Evolutionary conservation across 1,140 invertebrate species (phyloP).

Genomic region (Acyrthosiphon pisum): DNA sequence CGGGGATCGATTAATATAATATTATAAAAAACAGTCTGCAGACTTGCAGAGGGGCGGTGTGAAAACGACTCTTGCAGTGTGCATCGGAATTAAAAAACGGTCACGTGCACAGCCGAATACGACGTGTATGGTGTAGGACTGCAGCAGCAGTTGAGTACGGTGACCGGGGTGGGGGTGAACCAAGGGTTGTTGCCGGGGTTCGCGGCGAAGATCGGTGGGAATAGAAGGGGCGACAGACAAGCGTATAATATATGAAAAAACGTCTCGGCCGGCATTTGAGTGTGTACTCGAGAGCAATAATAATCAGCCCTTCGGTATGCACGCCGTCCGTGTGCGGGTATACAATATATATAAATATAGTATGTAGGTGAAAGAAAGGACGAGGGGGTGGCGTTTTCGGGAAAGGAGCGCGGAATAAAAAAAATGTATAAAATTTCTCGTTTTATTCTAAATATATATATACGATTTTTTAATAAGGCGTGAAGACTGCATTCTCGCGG

Average conservation of each 20-base stretch:
- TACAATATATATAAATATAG: not conserved
- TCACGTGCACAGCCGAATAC: not conserved
- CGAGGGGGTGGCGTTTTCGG: not conserved
- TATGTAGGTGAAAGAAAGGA: not conserved
- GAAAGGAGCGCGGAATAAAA: not conserved
- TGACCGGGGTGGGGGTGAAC: not conserved
- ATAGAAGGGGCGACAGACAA: not conserved
- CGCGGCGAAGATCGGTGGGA: not conserved
- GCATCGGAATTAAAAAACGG: conserved; percentile 28
- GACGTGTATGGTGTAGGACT: not conserved
- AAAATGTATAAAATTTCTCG: conserved; percentile 9
- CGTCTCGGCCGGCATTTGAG: not conserved
- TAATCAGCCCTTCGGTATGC: conserved; percentile 35
- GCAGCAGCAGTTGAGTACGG: not conserved
- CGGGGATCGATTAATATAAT: not conserved
- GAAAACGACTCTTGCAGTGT: not conserved
- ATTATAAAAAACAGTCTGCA: not conserved
- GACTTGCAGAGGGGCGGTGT: not conserved
- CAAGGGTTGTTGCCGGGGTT: not conserved
- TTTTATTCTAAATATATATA: not conserved
- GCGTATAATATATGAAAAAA: conserved; percentile 12
- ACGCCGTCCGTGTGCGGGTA: not conserved
- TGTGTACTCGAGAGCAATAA: conserved; percentile 22
- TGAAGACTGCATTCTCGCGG: not conserved
- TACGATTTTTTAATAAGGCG: not conserved